Base-by-base conservation (phyloP, 2,888 invertebrate genomes). In the Machimus rusticus region DNA sequence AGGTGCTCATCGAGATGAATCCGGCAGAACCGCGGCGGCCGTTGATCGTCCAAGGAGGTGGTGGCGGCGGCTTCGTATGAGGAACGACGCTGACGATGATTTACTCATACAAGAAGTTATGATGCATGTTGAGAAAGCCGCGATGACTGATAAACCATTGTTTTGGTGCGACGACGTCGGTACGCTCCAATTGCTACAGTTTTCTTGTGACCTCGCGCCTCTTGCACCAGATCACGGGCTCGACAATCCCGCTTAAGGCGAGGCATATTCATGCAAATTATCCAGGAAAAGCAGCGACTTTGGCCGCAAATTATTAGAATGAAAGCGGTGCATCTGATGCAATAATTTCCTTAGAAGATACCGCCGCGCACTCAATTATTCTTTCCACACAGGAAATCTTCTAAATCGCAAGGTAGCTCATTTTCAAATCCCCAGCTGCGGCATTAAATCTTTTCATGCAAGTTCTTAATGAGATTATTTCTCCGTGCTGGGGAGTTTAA, bases 101-200 rank as follows among this genome's bases (percentile, higher is more conserved):
- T 76, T 76, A 76, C 76, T 76, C 76, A 37, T 37, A 76, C 76
- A 76, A 76, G 76, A 76, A 76, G 76, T 76, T 76, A 76, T 76
- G 76, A 76, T 66, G 51, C n/a, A 46, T 51, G 66, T 66, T 66
- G 76, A 34, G 76, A 76, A 34, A 76, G 37, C 34, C 34, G 34
- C 34, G 76, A 76, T 76, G 37, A 76, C 74, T 76, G 76, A 76
- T 76, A 76, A 43, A 37, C 76, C 34, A 76, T 76, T 76, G 76
- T 76, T 34, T 34, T 37, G 16, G 5, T 14, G 34, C n/a, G 76
- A 76, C 76, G 66, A 66, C 66, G 66, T 12, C 8, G 1, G 66
- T 66, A 23, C 28, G 66, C 66, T 66, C 66, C 66, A 66, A 66
- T 66, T 66, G 66, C 12, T 66, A 66, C 66, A 66, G 12, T 66